Conservation (phyloP, 2,797 vertebrate species). For the Cichlasoma orientale region DNA sequence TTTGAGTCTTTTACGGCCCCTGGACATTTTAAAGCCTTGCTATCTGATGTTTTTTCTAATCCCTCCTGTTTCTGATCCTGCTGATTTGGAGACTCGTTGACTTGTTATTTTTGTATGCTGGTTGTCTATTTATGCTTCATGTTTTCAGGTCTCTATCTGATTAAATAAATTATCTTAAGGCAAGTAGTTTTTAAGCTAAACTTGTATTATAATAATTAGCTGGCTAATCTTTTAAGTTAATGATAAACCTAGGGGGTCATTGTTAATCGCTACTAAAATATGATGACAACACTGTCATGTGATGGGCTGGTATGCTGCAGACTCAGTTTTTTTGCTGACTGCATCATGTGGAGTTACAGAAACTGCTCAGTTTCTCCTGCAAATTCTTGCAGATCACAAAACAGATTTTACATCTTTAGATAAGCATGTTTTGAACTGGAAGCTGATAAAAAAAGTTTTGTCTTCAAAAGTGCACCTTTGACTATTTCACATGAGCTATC, state of each 20-base stretch:
- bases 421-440: background rate
- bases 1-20: background rate
- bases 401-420: background rate
- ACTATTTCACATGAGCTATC: slow-evolving; percentile 10
- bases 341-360: background rate
- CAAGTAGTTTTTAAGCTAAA: background rate
- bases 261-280: background rate
- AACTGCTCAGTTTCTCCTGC: background rate
- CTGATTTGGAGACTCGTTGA: background rate
- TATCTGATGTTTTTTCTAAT: background rate
- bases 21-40: background rate
- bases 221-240: background rate
- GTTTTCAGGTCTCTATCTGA: background rate
- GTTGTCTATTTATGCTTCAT: background rate
- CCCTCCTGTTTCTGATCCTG: background rate
- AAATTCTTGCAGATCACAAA: background rate
- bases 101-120: background rate
- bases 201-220: background rate
- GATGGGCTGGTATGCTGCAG: background rate
- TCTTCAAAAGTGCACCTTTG: slow-evolving; percentile 3
- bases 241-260: background rate
- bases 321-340: background rate
- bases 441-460: slow-evolving; percentile 4
- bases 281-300: background rate
- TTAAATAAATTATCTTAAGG: background rate